phyloP scores from a whole-genome alignment of 2,113 vertebrate genomes.

The Lamprologus callipterus region DNA sequence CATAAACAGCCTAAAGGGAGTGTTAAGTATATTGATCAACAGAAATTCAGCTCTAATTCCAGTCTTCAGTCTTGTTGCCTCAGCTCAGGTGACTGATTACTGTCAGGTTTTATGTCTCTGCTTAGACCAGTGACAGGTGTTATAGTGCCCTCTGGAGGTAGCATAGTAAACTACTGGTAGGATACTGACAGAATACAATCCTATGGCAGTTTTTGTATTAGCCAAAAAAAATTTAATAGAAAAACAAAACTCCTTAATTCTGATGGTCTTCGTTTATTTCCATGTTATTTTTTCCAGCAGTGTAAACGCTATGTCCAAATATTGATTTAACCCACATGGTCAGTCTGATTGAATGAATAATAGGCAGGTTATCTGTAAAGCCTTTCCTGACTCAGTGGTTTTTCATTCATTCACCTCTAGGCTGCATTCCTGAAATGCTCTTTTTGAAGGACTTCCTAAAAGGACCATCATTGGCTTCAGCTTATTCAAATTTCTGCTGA shows the following conservation, averaged over 20 bases:
- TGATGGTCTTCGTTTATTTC: rapidly evolving
- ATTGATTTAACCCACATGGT: not conserved
- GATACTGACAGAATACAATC: not conserved
- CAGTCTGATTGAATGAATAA: not conserved
- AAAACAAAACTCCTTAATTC: not conserved
- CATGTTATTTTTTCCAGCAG: not conserved
- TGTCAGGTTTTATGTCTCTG: not conserved
- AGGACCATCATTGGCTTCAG: not conserved
- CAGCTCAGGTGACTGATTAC: not conserved
- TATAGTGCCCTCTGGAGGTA: not conserved
- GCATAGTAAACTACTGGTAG: not conserved
- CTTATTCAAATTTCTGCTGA: not conserved
- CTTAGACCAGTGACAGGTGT: not conserved
- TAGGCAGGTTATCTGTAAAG: not conserved
- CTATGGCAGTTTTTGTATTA: not conserved
- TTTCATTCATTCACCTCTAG: not conserved
- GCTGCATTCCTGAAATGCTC: not conserved
- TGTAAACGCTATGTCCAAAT: not conserved
- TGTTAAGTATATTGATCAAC: not conserved
- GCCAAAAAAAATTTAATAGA: not conserved
- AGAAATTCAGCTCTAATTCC: rapidly evolving
- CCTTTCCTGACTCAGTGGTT: not conserved
- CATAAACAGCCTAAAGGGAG: not conserved
- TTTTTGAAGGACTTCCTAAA: not conserved
- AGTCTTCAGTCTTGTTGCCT: not conserved